These are phyloP conservation scores for Sebastes steindachneri DNA, from an alignment of 2,797 vertebrate genomes.

Conservation along the genomic window DNA sequence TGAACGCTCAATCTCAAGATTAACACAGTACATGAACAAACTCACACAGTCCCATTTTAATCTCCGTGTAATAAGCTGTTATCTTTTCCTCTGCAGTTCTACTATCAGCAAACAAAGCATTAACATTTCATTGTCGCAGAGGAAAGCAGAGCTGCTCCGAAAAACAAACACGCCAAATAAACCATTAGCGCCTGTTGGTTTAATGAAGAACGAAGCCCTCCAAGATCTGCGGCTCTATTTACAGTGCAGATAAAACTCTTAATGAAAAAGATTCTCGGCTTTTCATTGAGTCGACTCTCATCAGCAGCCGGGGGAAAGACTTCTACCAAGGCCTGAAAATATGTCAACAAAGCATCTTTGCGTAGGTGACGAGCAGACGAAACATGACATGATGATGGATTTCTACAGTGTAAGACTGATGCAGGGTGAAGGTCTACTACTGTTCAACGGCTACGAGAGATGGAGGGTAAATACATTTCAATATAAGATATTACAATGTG, in stretches of 20 bases:
- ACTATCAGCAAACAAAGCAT: slow-evolving; percentile 51
- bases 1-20: neutral
- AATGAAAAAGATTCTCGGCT: neutral
- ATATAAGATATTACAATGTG: neutral
- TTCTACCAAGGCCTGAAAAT: neutral
- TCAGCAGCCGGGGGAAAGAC: neutral
- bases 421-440: neutral
- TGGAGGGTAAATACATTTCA: neutral
- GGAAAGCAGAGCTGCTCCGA: slow-evolving; percentile 14
- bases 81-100: slow-evolving; percentile 13
- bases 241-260: neutral
- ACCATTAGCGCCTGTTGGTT: slow-evolving; percentile 32
- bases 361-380: neutral
- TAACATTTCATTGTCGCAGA: slow-evolving; percentile 40
- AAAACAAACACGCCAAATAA: slow-evolving; percentile 42
- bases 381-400: neutral
- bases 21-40: neutral
- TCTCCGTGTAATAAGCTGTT: slow-evolving; percentile 19
- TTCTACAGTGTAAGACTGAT: neutral
- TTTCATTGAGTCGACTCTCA: neutral
- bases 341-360: neutral
- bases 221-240: slow-evolving; percentile 9
- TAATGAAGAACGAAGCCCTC: slow-evolving; percentile 24
- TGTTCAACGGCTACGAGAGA: neutral
- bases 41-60: neutral